Base-by-base conservation (phyloP, 2,888 invertebrate species). In the Heliconius erato region DNA sequence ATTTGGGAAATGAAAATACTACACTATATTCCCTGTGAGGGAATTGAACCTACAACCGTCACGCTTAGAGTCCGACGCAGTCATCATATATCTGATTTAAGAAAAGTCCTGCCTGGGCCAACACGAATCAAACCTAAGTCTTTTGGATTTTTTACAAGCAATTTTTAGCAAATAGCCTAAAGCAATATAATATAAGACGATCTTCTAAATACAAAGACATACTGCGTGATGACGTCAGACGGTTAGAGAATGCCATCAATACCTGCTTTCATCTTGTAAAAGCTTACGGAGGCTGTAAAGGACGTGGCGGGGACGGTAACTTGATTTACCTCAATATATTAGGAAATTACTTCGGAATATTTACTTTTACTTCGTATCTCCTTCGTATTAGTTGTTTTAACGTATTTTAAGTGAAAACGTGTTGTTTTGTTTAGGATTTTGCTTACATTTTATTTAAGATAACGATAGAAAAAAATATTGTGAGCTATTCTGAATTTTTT, bases 311-410 rank as follows among this genome's bases (percentile, higher is more conserved):
- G 28, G 28, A n/a, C 74, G 74, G 23, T 74, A 74, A 59, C 32
- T 59, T 59, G 59, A 74, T 74, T 74, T 59, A 74, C 32, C 74
- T 59, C 54, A 9, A 49, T 74, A 32, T 54, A 59, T 59, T 32
- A 40, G 59, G 28, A 59, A 74, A 74, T 74, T 59, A 59, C 74
- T 59, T 32, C 12, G 23, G 23, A 59, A 32, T 74, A 74, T 74
- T 74, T 74, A 11, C 74, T 12, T 59, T 74, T 54, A 74, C 74
- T 32, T 26, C 9, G 14, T 14, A 40, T 54, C 19, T 54, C 54
- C n/a, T 63, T 63, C n/a, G n/a, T 28, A 11, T 28, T 14, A 44
- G 7, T 16, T 44, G 16, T 74, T 74, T 54, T 11, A 26, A 32
- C 40, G n/a, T 69, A 69, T 4, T 19, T 23, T 11, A 63, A n/a